A percentile compares a stretch with the other conserved stretches of the same genome.
phyloP scores from a whole-genome alignment of 2,797 vertebrate genomes.

The Sebastolobus altivelis region DNA sequence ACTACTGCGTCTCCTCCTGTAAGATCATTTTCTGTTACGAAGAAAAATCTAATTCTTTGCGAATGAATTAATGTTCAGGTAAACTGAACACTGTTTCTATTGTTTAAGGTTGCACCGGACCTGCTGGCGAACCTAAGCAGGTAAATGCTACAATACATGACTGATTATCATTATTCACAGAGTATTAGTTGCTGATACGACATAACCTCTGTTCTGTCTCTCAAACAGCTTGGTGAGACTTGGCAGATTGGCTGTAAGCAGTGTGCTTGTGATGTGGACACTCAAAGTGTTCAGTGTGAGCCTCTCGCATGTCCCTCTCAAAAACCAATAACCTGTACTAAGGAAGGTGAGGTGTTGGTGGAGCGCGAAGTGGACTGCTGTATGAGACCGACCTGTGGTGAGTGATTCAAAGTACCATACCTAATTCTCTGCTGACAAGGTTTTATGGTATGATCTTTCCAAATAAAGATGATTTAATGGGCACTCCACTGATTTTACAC shows the following conservation, averaged over 20 bases:
- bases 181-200: not conserved
- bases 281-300: constrained; percentile 73
- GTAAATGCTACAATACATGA: constrained; percentile 65
- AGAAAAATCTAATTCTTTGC: not conserved
- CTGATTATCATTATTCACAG: not conserved
- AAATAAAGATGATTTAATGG: not conserved
- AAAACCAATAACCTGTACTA: constrained; percentile 46
- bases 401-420: constrained; percentile 46
- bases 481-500: not conserved
- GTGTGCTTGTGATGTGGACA: constrained; percentile 83
- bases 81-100: not conserved
- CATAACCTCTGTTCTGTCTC: not conserved
- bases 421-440: not conserved
- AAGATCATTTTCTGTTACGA: constrained; percentile 64
- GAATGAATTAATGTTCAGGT: not conserved
- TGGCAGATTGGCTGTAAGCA: constrained; percentile 86
- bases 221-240: constrained; percentile 83
- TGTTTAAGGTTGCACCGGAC: constrained; percentile 86
- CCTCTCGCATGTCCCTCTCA: constrained; percentile 70
- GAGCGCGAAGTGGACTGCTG: constrained; percentile 85
- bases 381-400: constrained; percentile 71
- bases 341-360: constrained; percentile 75
- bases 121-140: constrained; percentile 83
- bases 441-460: not conserved
- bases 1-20: constrained; percentile 84